phyloP scores from a whole-genome alignment of 2,113 vertebrate genomes.

The Hiodon tergisus region DNA sequence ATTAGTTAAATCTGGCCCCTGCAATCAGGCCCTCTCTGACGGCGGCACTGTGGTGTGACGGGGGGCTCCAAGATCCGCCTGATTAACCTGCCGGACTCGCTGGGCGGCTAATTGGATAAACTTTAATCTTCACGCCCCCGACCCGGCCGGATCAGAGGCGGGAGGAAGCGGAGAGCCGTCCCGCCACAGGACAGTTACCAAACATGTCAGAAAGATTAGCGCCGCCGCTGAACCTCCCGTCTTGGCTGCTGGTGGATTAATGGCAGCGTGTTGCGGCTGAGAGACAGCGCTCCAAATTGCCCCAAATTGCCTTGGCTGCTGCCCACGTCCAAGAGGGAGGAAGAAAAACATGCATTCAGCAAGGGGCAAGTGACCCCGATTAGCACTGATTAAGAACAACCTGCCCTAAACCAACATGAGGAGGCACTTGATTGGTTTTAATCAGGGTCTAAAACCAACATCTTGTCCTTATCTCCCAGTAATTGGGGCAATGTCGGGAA shows the following conservation, averaged over 20 bases:
- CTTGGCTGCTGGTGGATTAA: constrained; percentile 36
- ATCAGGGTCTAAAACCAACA: constrained; percentile 1
- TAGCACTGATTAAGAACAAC: constrained; percentile 19
- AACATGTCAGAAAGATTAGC: constrained; percentile 71
- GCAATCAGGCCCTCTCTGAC: constrained; percentile 50
- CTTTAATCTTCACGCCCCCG: constrained; percentile 82
- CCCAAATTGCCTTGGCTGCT: constrained; percentile 27
- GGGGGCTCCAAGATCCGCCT: constrained; percentile 59
- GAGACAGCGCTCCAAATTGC: constrained; percentile 25
- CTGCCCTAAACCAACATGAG: constrained; percentile 24
- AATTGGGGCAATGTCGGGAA: neutral
- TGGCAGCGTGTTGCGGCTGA: constrained; percentile 19
- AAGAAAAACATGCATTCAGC: neutral
- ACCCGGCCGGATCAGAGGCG: constrained; percentile 50
- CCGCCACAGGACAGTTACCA: constrained; percentile 62
- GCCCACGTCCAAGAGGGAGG: neutral
- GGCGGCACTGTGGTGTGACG: constrained; percentile 60
- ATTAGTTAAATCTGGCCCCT: constrained; percentile 78
- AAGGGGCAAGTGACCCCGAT: constrained; percentile 23
- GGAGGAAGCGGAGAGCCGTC: constrained; percentile 63
- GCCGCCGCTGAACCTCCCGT: constrained; percentile 42
- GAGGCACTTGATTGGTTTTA: constrained; percentile 17
- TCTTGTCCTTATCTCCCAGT: neutral
- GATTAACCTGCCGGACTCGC: constrained; percentile 66
- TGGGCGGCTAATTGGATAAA: constrained; percentile 89